Percentiles rank a stretch among this genome's conserved stretches.
phyloP scores from a whole-genome alignment of 2,888 invertebrate genomes.

The Ophion slaviceki region DNA sequence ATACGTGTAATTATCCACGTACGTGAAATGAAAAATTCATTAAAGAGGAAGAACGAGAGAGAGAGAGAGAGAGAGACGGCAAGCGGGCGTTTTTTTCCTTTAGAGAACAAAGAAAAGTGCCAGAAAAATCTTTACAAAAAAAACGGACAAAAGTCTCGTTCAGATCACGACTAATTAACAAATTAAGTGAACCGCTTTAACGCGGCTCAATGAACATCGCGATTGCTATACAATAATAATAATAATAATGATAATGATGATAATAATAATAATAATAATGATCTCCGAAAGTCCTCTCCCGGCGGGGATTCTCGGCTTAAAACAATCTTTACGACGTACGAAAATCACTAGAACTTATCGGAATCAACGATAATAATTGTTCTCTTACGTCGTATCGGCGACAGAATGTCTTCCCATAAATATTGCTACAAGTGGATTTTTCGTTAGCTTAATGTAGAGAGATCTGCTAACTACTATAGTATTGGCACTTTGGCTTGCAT shows the following conservation, averaged over 20 bases:
- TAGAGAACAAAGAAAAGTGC: slow-evolving; percentile 34
- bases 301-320: slow-evolving; percentile 1
- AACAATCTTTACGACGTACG: slow-evolving; percentile 33
- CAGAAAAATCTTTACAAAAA: slow-evolving; percentile 15
- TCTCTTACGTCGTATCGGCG: slow-evolving; percentile 3
- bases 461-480: slow-evolving; percentile 29
- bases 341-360: slow-evolving; percentile 20
- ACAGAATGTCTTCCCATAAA: slow-evolving; percentile 18
- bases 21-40: slow-evolving; percentile 28
- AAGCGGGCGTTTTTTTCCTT: not conserved
- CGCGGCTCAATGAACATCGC: slow-evolving; percentile 8
- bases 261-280: slow-evolving; percentile 20
- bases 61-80: not conserved
- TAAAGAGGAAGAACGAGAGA: not conserved
- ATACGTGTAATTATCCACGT: slow-evolving; percentile 27
- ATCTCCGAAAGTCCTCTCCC: slow-evolving; percentile 34
- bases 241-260: slow-evolving; percentile 18
- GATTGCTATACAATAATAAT: not conserved
- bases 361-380: slow-evolving; percentile 33
- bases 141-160: slow-evolving; percentile 11
- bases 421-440: slow-evolving; percentile 19
- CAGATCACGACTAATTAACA: slow-evolving; percentile 28
- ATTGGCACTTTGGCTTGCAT: slow-evolving; percentile 54
- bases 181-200: not conserved
- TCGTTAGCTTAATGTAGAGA: slow-evolving; percentile 20